Percentiles rank a stretch among this genome's conserved stretches.
Evolutionary conservation across 2,113 vertebrate genomes (phyloP).

Genomic region (Hippoglossus stenolepis): DNA sequence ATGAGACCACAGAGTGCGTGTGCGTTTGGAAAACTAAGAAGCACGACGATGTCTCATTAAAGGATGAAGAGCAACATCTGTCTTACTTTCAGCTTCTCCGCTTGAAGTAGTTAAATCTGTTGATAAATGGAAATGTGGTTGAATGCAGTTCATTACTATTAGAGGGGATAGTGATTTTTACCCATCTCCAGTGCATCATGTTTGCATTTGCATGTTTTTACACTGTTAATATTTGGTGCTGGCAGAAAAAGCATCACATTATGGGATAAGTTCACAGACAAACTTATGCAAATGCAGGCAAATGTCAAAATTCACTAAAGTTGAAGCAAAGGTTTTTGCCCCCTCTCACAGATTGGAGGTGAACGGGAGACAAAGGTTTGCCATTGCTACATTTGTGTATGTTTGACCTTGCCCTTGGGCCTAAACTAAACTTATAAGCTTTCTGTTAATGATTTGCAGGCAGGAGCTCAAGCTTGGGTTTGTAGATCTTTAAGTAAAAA

Average conservation of each 20-base stretch:
- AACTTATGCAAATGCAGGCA: too few relatives aligned
- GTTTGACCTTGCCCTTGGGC: background rate
- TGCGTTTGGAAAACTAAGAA: conserved; percentile 18
- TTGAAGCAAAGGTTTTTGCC: background rate
- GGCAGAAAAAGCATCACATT: background rate
- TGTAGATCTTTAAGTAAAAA: background rate
- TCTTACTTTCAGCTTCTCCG: conserved; percentile 25
- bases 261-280: background rate
- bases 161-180: background rate
- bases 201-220: background rate
- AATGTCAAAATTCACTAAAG: too few relatives aligned
- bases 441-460: conserved; percentile 26
- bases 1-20: conserved; percentile 34
- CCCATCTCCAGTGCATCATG: background rate
- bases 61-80: conserved; percentile 34
- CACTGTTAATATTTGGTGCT: background rate
- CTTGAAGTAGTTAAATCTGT: background rate
- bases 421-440: background rate
- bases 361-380: too few relatives aligned
- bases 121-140: conserved; percentile 12
- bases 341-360: too few relatives aligned
- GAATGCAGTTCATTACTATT: conserved; percentile 11
- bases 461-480: background rate
- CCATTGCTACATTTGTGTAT: too few relatives aligned
- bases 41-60: conserved; percentile 21